Conservation (phyloP, 2,888 invertebrate species). For the Cerastoderma edule region DNA sequence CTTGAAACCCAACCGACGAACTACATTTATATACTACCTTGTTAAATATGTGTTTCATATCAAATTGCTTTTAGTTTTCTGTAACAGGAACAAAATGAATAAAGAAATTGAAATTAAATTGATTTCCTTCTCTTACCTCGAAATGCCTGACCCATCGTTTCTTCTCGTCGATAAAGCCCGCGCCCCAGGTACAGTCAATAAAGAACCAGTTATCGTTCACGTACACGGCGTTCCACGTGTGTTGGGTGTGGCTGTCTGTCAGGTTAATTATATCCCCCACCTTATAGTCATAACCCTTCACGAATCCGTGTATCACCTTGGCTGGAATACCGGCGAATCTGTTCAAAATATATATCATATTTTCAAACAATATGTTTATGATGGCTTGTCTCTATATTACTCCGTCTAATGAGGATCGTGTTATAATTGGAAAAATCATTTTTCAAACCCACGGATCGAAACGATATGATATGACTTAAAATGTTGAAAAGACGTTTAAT, state of each 20-base stretch:
- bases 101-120: not conserved
- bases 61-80: no score
- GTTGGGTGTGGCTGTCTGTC: slow-evolving; percentile 50
- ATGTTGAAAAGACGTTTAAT: no score
- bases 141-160: slow-evolving; percentile 56
- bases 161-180: slow-evolving; percentile 55
- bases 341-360: slow-evolving; percentile 28
- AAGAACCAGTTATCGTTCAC: slow-evolving; percentile 65
- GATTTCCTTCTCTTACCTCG: slow-evolving; percentile 44
- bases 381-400: no score
- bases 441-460: no score
- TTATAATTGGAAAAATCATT: no score
- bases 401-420: no score
- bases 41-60: no score
- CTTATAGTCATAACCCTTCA: slow-evolving; percentile 66
- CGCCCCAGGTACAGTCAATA: slow-evolving; percentile 68
- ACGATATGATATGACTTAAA: no score
- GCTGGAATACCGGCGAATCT: slow-evolving; percentile 63
- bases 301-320: slow-evolving; percentile 59
- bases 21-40: no score
- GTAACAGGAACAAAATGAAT: no score
- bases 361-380: no score
- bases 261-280: slow-evolving; percentile 59
- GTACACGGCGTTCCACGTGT: slow-evolving; percentile 69
- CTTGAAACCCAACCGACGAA: no score